A percentile compares a stretch with the other conserved stretches of the same genome.
Evolutionary conservation across 2,797 vertebrate species (phyloP).

Genomic region (Xyrichtys novacula): DNA sequence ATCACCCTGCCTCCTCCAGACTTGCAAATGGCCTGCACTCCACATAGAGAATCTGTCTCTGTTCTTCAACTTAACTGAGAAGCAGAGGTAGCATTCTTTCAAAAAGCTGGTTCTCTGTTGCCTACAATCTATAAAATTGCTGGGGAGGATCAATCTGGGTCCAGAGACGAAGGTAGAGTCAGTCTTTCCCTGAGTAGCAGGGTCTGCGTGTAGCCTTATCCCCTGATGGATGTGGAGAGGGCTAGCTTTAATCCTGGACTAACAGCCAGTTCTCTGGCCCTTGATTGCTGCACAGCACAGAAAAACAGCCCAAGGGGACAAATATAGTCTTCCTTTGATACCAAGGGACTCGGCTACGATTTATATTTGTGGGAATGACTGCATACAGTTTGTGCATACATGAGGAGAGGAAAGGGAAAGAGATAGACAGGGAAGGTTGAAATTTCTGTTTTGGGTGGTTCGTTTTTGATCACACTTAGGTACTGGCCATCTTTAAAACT

Average conservation of each 20-base stretch:
- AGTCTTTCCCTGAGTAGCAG: slow-evolving; percentile 62
- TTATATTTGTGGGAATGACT: slow-evolving; percentile 49
- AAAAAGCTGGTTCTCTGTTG: slow-evolving; percentile 57
- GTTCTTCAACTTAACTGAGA: slow-evolving; percentile 36
- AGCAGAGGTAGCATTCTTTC: slow-evolving; percentile 50
- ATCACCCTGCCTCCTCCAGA: slow-evolving; percentile 10
- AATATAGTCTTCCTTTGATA: slow-evolving; percentile 75
- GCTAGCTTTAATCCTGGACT: slow-evolving; percentile 82
- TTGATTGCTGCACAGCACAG: slow-evolving; percentile 79
- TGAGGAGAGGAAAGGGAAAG: slow-evolving; percentile 31
- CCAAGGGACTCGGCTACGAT: slow-evolving; percentile 54
- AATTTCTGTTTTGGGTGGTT: slow-evolving; percentile 55
- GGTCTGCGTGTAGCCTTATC: slow-evolving; percentile 75
- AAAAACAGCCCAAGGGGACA: slow-evolving; percentile 68
- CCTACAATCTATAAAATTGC: slow-evolving; percentile 77
- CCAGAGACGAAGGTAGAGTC: slow-evolving; percentile 59
- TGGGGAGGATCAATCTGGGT: slow-evolving; percentile 77
- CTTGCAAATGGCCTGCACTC: slow-evolving; percentile 49
- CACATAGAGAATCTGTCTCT: slow-evolving; percentile 50
- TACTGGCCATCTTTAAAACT: slow-evolving; percentile 65
- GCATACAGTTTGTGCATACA: slow-evolving; percentile 42
- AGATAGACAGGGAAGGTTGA: slow-evolving; percentile 24
- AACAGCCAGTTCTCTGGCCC: slow-evolving; percentile 79
- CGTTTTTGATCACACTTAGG: slow-evolving; percentile 50
- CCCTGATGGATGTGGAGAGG: slow-evolving; percentile 82